phyloP scores from a whole-genome alignment of 1,140 invertebrate genomes.

The Lepidurus packardi region DNA sequence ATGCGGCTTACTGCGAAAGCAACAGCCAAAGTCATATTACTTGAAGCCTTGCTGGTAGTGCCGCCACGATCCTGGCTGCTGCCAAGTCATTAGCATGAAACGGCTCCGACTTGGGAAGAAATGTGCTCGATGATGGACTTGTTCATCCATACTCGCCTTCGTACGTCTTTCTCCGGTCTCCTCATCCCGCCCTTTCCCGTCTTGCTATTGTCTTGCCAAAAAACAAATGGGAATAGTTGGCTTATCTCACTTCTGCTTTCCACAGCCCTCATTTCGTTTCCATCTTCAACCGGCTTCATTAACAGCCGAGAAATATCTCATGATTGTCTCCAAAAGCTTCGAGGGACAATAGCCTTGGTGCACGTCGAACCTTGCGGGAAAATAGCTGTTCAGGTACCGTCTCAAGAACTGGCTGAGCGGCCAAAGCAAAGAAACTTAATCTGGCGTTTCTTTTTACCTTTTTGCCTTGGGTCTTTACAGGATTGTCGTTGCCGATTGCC shows the following conservation, averaged over 20 bases:
- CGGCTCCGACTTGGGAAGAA: conserved; percentile 14
- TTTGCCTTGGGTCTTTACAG: conserved; percentile 1
- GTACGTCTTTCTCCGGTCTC: not conserved
- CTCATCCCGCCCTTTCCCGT: not conserved
- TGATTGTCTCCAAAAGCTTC: not conserved
- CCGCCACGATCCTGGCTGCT: not conserved
- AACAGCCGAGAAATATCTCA: conserved; percentile 17
- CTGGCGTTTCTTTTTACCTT: not conserved
- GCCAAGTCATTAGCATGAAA: conserved; percentile 21
- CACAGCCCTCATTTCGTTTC: conserved; percentile 10
- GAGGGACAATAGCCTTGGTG: too few relatives aligned
- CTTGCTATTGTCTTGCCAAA: conserved; percentile 16
- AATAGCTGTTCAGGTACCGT: too few relatives aligned
- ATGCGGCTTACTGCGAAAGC: not conserved
- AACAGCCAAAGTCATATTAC: not conserved
- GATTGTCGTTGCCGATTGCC: conserved; percentile 20
- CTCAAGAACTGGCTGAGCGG: not conserved
- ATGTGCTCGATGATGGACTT: conserved; percentile 18
- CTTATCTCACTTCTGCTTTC: conserved; percentile 6
- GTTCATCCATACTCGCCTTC: conserved; percentile 7
- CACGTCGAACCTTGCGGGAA: too few relatives aligned
- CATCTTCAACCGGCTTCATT: not conserved
- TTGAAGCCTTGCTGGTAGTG: not conserved
- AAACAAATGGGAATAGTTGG: conserved; percentile 13
- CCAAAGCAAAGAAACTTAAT: not conserved